Conservation (phyloP, 2,113 vertebrate genomes). For the Pipa parva region DNA sequence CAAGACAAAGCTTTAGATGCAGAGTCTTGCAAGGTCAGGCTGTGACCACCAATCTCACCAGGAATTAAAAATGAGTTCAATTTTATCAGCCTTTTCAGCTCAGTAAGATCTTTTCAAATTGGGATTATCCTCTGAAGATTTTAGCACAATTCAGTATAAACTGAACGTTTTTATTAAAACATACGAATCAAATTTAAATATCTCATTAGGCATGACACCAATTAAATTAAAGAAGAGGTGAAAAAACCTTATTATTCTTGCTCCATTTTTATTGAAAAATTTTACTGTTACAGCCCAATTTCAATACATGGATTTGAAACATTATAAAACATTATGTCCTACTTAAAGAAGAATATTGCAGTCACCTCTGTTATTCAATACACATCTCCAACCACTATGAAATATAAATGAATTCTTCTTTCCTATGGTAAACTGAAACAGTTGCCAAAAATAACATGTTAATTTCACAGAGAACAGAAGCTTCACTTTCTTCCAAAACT, state of each 20-base stretch:
- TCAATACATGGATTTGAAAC: background rate
- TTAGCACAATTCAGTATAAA: background rate
- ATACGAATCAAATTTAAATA: background rate
- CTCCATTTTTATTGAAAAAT: background rate
- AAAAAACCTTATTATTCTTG: background rate
- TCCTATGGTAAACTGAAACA: too few relatives aligned
- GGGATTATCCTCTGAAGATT: background rate
- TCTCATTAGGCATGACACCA: background rate
- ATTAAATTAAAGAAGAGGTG: background rate
- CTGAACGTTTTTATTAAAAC: conserved; percentile 1
- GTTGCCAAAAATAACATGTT: too few relatives aligned
- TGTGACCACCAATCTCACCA: conserved; percentile 12
- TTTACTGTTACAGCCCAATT: background rate
- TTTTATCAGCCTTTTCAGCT: conserved; percentile 8
- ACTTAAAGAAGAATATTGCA: background rate
- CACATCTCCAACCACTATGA: too few relatives aligned
- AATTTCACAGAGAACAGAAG: too few relatives aligned
- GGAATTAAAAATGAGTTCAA: conserved; percentile 26
- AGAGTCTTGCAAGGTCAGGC: conserved; percentile 26
- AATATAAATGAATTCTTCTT: too few relatives aligned
- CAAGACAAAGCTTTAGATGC: conserved; percentile 33
- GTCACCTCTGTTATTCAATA: background rate
- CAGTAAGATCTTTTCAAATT: conserved; percentile 21
- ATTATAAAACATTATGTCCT: conserved; percentile 2
- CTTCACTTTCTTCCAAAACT: too few relatives aligned